Conservation (phyloP, 1,140 invertebrate species). For the Hydropsyche tenuis region DNA sequence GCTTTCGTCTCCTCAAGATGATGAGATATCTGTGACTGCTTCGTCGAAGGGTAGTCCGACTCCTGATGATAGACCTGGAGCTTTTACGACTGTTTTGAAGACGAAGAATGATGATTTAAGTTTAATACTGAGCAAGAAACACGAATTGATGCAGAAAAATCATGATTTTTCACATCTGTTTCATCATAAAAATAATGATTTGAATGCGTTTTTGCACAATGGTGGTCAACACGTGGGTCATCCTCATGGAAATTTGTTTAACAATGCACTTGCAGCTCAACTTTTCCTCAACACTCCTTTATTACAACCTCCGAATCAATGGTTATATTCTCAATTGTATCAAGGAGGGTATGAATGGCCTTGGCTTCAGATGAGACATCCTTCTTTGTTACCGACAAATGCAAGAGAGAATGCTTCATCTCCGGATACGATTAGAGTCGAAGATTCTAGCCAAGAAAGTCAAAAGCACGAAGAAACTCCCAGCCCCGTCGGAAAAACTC, state of each 20-base stretch:
- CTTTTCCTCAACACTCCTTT: conserved; percentile 74
- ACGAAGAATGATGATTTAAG: conserved; percentile 55
- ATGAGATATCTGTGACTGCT: conserved; percentile 73
- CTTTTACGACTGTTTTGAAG: conserved; percentile 61
- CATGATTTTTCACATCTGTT: conserved; percentile 44
- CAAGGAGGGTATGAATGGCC: conserved; percentile 66
- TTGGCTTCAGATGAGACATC: conserved; percentile 66
- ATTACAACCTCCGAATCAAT: conserved; percentile 74
- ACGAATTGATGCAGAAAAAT: conserved; percentile 48
- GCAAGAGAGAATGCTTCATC: conserved; percentile 56
- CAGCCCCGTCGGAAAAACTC: background rate
- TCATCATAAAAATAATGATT: conserved; percentile 52
- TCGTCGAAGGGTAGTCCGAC: conserved; percentile 60
- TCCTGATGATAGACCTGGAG: conserved; percentile 61
- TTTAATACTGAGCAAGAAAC: conserved; percentile 45
- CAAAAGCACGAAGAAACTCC: conserved; percentile 38
- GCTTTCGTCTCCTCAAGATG: conserved; percentile 64
- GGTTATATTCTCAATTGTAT: conserved; percentile 76
- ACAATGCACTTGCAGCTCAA: conserved; percentile 72
- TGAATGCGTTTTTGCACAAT: conserved; percentile 56
- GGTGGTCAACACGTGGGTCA: conserved; percentile 57
- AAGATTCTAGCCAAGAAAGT: conserved; percentile 50
- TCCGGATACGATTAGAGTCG: conserved; percentile 47
- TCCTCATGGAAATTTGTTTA: conserved; percentile 64
- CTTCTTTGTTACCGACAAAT: conserved; percentile 57